phyloP scores from a whole-genome alignment of 2,113 vertebrate species.

The Puffinus mauretanicus region DNA sequence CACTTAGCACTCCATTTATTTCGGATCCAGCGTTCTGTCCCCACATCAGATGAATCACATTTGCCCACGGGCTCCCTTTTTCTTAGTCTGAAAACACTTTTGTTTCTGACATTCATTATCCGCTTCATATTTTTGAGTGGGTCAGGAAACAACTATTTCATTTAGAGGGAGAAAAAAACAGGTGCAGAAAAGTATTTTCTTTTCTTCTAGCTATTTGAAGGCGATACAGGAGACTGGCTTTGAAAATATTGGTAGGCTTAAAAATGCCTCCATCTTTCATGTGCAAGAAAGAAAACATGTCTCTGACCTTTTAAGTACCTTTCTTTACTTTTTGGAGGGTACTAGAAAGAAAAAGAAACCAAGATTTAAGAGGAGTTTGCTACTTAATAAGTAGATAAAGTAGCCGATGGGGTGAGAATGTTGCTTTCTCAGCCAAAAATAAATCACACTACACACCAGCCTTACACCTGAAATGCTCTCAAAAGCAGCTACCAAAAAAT shows the following conservation, averaged over 20 bases:
- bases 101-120: background rate
- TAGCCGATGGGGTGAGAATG: background rate
- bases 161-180: background rate
- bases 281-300: background rate
- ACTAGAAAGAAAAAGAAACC: background rate
- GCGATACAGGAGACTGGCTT: background rate
- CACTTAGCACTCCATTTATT: background rate
- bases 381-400: background rate
- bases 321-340: constrained; percentile 5
- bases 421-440: background rate
- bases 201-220: background rate
- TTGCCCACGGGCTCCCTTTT: background rate
- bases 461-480: background rate
- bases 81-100: background rate
- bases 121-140: background rate
- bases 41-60: background rate
- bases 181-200: background rate
- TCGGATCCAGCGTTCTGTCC: background rate
- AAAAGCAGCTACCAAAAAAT: background rate
- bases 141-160: background rate
- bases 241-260: background rate
- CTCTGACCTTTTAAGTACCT: background rate
- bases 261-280: background rate
- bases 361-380: background rate
- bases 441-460: background rate